Evolutionary conservation across 2,888 invertebrate species (phyloP), one percentile per base, ranked within the genome.

Genomic region (Heteromyza rotundicornis): DNA sequence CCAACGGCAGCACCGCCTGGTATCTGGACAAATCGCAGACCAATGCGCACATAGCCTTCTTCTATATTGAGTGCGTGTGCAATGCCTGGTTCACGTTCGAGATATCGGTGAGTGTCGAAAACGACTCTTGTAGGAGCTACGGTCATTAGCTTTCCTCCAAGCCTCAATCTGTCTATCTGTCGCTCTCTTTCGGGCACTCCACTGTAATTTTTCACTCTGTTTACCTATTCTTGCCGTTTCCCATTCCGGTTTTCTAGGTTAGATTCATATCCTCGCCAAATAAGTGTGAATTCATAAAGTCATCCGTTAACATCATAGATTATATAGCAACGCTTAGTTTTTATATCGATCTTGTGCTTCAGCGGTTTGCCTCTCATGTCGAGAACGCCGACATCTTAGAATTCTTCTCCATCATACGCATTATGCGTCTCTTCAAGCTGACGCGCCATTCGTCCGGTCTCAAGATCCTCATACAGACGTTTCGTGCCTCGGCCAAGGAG

Each of bases 71-170:
- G 86, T 96, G 96, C 86, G 90, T 97, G 71, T 98, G 98, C 86
- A 98, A 98, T 85, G 95, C 98, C 66, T 99, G 99, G 99, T 99
- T 99, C 86, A 98, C 98, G 35, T 89, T 98, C 78, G 98, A 98
- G 84, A 96, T 99, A 82, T 87, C 97, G 76, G 83, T 83, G 66
- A 81, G 80, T 70, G 52, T 23, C 19, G 3, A 19, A 12, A 22
- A 10, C n/a, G 32, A 20, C 19, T 27, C 10, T 27, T 5, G 5
- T 27, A 5, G 27, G 7, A 27, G 27, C 27, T n/a, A 35, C 14
- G 14, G 35, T 16, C 47, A 44, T 44, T 23, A 49, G 14, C 53
- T 27, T 27, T 27, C 27, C 5, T 27, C 27, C 5, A 7, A 27
- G 27, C 10, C 5, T 5, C 27, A 27, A 27, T 27, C 7, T 27